phyloP scores from a whole-genome alignment of 2,113 vertebrate species.

The Sorex araneus region DNA sequence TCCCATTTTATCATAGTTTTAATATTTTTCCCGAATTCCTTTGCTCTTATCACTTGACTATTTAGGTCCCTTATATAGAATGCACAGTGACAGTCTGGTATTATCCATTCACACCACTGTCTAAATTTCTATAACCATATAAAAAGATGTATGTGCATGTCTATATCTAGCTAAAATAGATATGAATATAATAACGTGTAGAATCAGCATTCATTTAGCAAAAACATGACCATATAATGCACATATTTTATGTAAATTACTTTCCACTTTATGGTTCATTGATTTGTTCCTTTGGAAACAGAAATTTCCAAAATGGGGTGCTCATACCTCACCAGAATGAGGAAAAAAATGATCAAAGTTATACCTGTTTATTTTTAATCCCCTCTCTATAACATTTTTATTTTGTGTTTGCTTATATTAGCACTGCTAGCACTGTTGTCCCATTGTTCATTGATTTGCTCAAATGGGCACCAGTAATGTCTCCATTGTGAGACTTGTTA shows the following conservation, averaged over 20 bases:
- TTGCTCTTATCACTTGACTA: not conserved
- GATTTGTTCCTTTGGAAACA: not conserved
- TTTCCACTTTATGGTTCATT: not conserved
- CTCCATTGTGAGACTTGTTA: no score
- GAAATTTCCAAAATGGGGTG: not conserved
- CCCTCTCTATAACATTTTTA: conserved; percentile 17
- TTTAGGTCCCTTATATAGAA: not conserved
- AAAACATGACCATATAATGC: not conserved
- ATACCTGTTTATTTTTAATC: conserved; percentile 12
- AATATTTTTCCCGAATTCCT: not conserved
- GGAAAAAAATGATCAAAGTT: not conserved
- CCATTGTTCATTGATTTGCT: no score
- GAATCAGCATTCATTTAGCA: not conserved
- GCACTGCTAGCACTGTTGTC: no score
- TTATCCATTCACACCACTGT: not conserved
- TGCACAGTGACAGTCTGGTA: not conserved
- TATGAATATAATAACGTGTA: not conserved
- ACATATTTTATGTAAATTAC: not conserved
- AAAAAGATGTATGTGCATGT: not conserved
- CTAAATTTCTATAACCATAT: not conserved
- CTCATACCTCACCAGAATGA: not conserved
- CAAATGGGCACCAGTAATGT: no score
- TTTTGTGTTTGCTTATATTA: not conserved
- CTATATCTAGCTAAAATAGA: not conserved
- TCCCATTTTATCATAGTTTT: not conserved